phyloP scores from a whole-genome alignment of 1,140 invertebrate genomes.

The Pomacea maculata region DNA sequence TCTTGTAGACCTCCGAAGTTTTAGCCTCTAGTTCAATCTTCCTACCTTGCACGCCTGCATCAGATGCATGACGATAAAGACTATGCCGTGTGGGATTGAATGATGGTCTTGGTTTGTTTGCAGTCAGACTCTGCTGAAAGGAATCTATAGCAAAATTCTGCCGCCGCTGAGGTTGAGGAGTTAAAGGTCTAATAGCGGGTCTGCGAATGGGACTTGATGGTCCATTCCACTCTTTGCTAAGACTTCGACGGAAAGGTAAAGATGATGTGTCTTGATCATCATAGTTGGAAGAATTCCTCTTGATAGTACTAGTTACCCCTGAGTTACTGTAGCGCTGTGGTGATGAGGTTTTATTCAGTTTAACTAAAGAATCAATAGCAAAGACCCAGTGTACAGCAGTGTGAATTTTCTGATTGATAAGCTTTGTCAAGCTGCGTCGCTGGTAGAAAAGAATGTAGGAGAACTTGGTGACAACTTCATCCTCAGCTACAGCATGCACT shows the following conservation, averaged over 20 bases:
- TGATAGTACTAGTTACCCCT: not conserved
- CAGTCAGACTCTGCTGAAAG: constrained; percentile 11
- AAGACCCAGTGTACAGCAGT: constrained; percentile 48
- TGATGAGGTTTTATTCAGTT: constrained; percentile 8
- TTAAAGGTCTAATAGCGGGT: constrained; percentile 29
- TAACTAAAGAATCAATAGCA: constrained; percentile 20
- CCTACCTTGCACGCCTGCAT: constrained; percentile 16
- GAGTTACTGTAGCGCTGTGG: constrained; percentile 12
- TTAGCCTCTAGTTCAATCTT: constrained; percentile 8
- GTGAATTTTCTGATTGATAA: constrained; percentile 33
- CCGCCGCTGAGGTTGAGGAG: constrained; percentile 40
- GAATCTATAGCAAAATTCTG: constrained; percentile 4
- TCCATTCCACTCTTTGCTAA: constrained; percentile 19
- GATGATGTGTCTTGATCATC: not conserved
- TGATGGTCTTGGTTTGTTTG: constrained; percentile 9
- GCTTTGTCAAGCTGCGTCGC: constrained; percentile 62
- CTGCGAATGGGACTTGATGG: not conserved
- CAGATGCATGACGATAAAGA: constrained; percentile 14
- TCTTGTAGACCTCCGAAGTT: not conserved
- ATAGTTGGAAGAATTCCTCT: constrained; percentile 15
- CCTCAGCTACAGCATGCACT: constrained; percentile 57
- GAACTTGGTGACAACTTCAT: constrained; percentile 63
- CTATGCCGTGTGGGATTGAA: constrained; percentile 11
- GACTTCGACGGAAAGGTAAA: not conserved
- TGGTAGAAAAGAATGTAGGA: constrained; percentile 70